Conservation (phyloP, 2,797 vertebrate genomes). For the Sylvia borin region DNA sequence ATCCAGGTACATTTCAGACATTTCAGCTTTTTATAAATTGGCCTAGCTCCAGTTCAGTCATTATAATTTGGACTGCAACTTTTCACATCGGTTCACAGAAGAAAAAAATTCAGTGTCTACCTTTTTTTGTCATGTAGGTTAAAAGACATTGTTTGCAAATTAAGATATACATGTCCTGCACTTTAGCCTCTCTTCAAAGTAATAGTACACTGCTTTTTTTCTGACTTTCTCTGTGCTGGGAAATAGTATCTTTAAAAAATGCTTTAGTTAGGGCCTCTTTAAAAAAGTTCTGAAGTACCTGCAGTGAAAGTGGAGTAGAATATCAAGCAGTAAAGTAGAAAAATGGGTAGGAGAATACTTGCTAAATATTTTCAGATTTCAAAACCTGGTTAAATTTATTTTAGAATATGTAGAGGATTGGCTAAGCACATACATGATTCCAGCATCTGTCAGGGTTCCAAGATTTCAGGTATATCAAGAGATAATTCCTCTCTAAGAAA, state of each 20-base stretch:
- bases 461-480: background rate
- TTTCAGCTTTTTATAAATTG: background rate
- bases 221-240: background rate
- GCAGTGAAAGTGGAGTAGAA: background rate
- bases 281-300: background rate
- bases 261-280: background rate
- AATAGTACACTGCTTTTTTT: background rate
- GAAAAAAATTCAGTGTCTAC: background rate
- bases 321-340: background rate
- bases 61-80: background rate
- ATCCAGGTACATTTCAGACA: background rate
- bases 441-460: background rate
- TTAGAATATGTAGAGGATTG: background rate
- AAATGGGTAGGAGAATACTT: background rate
- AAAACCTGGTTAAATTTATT: background rate
- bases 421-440: background rate
- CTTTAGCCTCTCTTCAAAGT: background rate
- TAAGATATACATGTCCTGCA: background rate
- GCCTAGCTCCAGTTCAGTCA: background rate
- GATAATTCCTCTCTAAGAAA: background rate
- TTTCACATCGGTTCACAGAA: background rate
- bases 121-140: background rate
- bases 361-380: background rate
- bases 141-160: background rate
- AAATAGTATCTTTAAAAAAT: background rate